A percentile compares a stretch with the other conserved stretches of the same genome.
Conservation (phyloP, 2,797 vertebrate species). For the Artibeus lituratus region DNA sequence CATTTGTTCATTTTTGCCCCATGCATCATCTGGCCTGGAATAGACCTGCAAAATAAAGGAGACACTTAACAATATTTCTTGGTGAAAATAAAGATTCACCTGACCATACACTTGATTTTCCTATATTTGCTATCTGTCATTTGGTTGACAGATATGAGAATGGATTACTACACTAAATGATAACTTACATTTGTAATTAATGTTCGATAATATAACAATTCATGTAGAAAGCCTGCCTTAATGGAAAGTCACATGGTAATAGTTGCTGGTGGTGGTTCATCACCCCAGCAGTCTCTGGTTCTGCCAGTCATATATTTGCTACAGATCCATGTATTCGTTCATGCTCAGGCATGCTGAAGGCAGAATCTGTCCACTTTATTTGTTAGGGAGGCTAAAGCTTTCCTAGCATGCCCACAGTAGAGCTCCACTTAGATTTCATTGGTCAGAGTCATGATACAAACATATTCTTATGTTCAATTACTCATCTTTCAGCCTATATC, state of each 20-base stretch:
- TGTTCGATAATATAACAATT: neutral
- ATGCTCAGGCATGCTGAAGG: neutral
- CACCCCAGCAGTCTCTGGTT: neutral
- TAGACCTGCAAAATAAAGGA: neutral
- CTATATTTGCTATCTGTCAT: neutral
- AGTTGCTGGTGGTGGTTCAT: neutral
- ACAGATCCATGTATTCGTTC: neutral
- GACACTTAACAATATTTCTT: neutral
- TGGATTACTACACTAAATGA: neutral
- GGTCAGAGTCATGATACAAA: neutral
- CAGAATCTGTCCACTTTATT: neutral
- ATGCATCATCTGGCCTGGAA: neutral
- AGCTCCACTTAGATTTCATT: neutral
- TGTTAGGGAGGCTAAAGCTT: neutral
- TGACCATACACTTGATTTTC: neutral
- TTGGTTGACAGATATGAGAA: neutral
- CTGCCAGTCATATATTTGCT: neutral
- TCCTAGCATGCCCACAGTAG: neutral
- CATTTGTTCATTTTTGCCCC: neutral
- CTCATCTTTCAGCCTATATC: neutral
- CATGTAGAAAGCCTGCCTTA: neutral
- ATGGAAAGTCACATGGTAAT: neutral
- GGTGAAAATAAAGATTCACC: neutral
- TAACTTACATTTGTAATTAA: neutral
- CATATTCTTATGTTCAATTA: neutral